Base-by-base conservation (phyloP, 2,888 invertebrate species). In the Acholoe squamosa region DNA sequence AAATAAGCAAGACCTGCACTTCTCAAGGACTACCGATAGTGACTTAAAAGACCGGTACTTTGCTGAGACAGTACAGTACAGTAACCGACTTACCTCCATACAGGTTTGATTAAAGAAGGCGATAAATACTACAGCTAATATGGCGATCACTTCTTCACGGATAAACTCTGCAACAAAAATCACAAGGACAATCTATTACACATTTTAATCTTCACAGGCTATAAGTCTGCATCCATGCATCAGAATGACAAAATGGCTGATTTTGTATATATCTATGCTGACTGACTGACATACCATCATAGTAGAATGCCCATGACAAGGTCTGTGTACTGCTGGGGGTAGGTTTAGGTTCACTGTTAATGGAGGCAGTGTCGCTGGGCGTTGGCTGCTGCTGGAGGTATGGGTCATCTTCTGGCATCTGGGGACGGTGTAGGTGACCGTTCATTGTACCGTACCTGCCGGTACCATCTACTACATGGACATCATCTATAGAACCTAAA, bases 71-170 rank as follows among this genome's bases (percentile, higher is more conserved):
- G n/a, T n/a, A n/a, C n/a, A n/a, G n/a, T n/a, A n/a, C n/a, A n/a
- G n/a, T n/a, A n/a, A n/a, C n/a, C 3, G 10, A 28, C 92, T 93
- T 93, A 96, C 96, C 94, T 96, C 96, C 54, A 96, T 92, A 28
- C 94, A 94, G 22, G 96, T 93, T 93, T 96, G 96, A 90, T 95
- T 95, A 93, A 96, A 96, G 92, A 95, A 95, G 7, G 95, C 94
- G 67, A 95, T 95, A 91, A 96, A 96, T 86, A 95, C 95, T 90
- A 95, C 93, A 31, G 94, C 94, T 71, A 96, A 92, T n/a, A 96
- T 93, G 5, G 95, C 94, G 3, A 96, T 93, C 28, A 96, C 94
- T 91, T 96, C 95, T 93, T 96, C 96, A 90, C 95, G 92, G 5
- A 96, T 92, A 92, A 96, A 96, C 92, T 96, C 96, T 96, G 93